Evolutionary conservation across 2,113 vertebrate species (phyloP).

Genomic region (Psophia crepitans): DNA sequence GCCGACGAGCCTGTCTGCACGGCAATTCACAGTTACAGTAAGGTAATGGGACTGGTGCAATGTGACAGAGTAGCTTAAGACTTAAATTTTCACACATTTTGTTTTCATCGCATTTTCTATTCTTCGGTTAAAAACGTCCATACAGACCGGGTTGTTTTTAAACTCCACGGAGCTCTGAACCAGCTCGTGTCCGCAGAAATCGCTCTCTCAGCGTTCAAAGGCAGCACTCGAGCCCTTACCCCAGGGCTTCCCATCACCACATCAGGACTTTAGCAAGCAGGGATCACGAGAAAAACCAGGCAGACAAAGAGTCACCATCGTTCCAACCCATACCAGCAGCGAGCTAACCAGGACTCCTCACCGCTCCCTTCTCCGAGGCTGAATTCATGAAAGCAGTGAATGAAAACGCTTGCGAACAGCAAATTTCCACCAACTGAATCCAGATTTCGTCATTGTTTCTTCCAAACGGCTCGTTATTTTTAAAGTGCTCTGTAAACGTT

Average conservation of each 20-base stretch:
- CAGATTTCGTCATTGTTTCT: conserved; percentile 14
- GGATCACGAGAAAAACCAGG: neutral
- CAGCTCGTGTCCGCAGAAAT: neutral
- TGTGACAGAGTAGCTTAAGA: neutral
- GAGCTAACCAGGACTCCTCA: neutral
- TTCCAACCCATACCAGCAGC: fast-evolving
- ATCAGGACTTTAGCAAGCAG: neutral
- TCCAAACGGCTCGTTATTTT: conserved; percentile 17
- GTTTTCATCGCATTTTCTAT: neutral
- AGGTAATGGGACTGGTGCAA: neutral
- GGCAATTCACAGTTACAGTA: neutral
- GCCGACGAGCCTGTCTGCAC: neutral
- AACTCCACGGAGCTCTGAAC: neutral
- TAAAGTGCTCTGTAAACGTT: neutral
- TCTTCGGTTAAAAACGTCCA: neutral
- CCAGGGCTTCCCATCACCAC: neutral
- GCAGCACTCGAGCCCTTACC: neutral
- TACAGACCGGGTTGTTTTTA: neutral
- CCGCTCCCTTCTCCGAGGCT: neutral
- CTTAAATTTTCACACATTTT: neutral
- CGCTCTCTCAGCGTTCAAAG: neutral
- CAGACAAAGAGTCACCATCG: neutral
- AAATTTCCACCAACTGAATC: neutral
- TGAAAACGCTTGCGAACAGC: conserved; percentile 2
- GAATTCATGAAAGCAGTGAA: neutral